Evolutionary conservation across 2,888 invertebrate genomes (phyloP).

Genomic region (Cantharis lateralis): DNA sequence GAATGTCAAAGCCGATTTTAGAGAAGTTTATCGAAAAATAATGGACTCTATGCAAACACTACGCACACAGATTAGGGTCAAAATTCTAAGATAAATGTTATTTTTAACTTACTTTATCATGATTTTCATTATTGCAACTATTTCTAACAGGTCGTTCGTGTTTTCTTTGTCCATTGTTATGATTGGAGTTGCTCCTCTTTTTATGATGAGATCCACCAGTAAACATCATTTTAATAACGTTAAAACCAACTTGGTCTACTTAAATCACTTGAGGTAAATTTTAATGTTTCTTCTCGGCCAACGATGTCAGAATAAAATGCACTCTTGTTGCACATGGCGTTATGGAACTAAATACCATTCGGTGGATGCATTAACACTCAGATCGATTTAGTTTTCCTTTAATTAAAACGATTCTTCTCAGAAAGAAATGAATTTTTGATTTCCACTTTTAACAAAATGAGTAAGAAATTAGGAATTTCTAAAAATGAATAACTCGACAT

Average conservation of each 20-base stretch:
- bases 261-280: not conserved
- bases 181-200: constrained; percentile 56
- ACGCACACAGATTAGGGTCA: not conserved
- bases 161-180: constrained; percentile 49
- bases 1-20: not conserved
- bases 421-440: constrained; percentile 14
- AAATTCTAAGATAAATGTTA: not conserved
- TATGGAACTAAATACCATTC: not conserved
- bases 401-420: not conserved
- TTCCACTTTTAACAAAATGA: constrained; percentile 23
- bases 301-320: not conserved
- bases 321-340: not conserved
- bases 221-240: constrained; percentile 69
- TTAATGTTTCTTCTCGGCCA: not conserved
- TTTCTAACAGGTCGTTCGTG: constrained; percentile 42
- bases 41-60: not conserved
- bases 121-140: constrained; percentile 38
- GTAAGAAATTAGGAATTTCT: constrained; percentile 22
- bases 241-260: not conserved
- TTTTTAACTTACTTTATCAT: constrained; percentile 19
- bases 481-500: constrained; percentile 11
- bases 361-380: not conserved
- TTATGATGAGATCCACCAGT: constrained; percentile 69
- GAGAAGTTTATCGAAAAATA: not conserved
- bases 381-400: not conserved